Evolutionary conservation across 1,140 invertebrate genomes (phyloP).

Genomic region (Drosophila saltans): DNA sequence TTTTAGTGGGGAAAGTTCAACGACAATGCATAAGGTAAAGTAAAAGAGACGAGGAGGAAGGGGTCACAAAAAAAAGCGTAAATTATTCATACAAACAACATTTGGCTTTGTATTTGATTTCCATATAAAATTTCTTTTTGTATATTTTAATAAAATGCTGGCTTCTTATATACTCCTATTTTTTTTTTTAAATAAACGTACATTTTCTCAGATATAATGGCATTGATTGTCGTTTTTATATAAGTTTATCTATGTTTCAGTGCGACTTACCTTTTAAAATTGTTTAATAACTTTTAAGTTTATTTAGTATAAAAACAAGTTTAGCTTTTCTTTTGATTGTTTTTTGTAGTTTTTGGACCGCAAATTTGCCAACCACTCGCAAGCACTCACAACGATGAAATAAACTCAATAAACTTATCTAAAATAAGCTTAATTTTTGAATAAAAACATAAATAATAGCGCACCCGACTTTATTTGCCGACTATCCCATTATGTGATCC

Average conservation of each 20-base stretch:
- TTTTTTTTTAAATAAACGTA: slow-evolving; percentile 21
- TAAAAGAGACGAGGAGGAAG: slow-evolving; percentile 16
- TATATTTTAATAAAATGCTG: slow-evolving; percentile 7
- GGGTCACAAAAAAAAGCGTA: slow-evolving; percentile 48
- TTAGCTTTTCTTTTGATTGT: slow-evolving; percentile 28
- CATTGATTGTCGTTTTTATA: slow-evolving; percentile 7
- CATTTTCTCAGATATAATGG: slow-evolving; percentile 27
- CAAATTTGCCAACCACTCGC: slow-evolving; percentile 65
- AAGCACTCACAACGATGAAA: slow-evolving; percentile 54
- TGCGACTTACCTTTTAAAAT: slow-evolving; percentile 1
- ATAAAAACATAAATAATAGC: too few relatives aligned
- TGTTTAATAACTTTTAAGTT: not conserved
- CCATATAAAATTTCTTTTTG: slow-evolving; percentile 6
- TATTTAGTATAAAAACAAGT: slow-evolving; percentile 22
- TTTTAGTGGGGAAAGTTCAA: slow-evolving; percentile 66
- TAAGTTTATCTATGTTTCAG: slow-evolving; percentile 4
- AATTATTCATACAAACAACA: slow-evolving; percentile 57
- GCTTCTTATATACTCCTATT: not conserved
- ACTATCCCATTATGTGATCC: too few relatives aligned
- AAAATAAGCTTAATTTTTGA: slow-evolving; percentile 23
- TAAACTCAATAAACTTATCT: slow-evolving; percentile 53
- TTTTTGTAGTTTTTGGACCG: slow-evolving; percentile 31
- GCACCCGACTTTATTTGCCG: too few relatives aligned
- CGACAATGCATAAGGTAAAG: slow-evolving; percentile 40
- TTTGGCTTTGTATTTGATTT: slow-evolving; percentile 42